phyloP scores from a whole-genome alignment of 2,888 invertebrate genomes.

The Eupithecia inturbata region DNA sequence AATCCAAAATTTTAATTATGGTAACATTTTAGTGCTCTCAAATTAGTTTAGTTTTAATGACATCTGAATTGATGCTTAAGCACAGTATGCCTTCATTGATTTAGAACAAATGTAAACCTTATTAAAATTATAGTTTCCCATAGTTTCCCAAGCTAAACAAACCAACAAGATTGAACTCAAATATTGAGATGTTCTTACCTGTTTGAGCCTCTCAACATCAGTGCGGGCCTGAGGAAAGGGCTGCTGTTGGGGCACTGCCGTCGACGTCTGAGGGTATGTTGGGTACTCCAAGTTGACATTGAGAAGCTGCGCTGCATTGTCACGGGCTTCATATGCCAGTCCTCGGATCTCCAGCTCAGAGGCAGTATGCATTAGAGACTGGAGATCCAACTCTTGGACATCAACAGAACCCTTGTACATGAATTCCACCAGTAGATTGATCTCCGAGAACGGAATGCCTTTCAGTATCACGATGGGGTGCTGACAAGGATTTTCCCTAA shows the following conservation, averaged over 20 bases:
- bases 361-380: constrained; percentile 86
- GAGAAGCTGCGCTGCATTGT: constrained; percentile 82
- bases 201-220: constrained; percentile 78
- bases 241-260: constrained; percentile 53
- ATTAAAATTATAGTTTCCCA: not conserved
- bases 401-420: constrained; percentile 89
- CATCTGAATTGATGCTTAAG: too few species aligned
- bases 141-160: not conserved
- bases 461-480: constrained; percentile 89
- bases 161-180: not conserved
- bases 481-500: constrained; percentile 88
- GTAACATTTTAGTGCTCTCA: too few species aligned
- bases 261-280: constrained; percentile 67
- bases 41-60: too few species aligned
- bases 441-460: constrained; percentile 86
- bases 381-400: constrained; percentile 85
- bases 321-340: constrained; percentile 84
- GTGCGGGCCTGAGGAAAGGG: constrained; percentile 64
- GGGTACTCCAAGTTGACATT: constrained; percentile 83
- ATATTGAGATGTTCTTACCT: constrained; percentile 58
- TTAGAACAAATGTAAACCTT: too few species aligned
- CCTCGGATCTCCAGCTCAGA: constrained; percentile 88
- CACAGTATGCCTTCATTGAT: too few species aligned
- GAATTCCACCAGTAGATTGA: constrained; percentile 87
- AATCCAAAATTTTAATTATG: not conserved